Conservation (phyloP, 2,888 invertebrate species). For the Sarcophaga subvicina region DNA sequence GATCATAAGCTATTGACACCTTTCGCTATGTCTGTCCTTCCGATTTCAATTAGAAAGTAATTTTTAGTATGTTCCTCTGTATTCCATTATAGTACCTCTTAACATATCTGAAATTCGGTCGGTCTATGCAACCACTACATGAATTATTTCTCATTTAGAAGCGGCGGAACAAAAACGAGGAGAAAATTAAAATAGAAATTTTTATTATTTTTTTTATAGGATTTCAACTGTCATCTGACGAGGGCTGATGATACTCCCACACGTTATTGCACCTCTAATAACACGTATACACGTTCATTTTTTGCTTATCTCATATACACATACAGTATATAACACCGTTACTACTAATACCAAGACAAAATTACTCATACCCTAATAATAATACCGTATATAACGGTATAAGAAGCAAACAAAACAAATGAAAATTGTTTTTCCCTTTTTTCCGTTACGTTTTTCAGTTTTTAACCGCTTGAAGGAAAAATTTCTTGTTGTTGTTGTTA, state of each 20-base stretch:
- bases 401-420: background rate
- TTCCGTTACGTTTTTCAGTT: slow-evolving; percentile 37
- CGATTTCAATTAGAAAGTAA: too few species aligned
- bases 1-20: too few species aligned
- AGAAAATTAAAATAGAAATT: too few species aligned
- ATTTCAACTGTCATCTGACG: too few species aligned
- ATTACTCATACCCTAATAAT: background rate
- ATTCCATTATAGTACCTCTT: too few species aligned
- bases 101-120: too few species aligned
- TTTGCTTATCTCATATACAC: background rate
- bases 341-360: background rate
- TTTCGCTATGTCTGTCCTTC: too few species aligned
- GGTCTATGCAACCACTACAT: too few species aligned
- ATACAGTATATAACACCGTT: background rate
- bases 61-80: too few species aligned
- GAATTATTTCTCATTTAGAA: too few species aligned
- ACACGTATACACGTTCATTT: slow-evolving; percentile 12
- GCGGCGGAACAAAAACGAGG: too few species aligned
- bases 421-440: background rate
- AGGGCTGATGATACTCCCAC: slow-evolving; percentile 39
- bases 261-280: slow-evolving; percentile 56
- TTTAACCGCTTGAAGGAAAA: slow-evolving; percentile 48
- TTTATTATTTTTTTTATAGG: too few species aligned
- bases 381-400: background rate
- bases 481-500: slow-evolving; percentile 1